These are phyloP conservation scores for Podotricha telesiphe DNA, from an alignment of 2,888 invertebrate species.

Conservation along the genomic window DNA sequence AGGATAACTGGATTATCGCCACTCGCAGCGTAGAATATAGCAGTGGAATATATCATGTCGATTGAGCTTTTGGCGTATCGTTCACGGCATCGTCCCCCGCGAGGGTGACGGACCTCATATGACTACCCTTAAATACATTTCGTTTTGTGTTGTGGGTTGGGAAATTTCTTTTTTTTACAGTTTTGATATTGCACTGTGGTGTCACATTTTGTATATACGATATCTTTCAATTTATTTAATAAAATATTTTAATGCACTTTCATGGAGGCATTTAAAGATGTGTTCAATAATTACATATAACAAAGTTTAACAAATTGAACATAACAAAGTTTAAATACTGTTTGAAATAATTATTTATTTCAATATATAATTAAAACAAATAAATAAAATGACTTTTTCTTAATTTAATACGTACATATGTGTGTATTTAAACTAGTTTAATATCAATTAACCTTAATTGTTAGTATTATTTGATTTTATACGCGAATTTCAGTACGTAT, in stretches of 20 bases:
- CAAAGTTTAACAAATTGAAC: too few relatives aligned
- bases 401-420: too few relatives aligned
- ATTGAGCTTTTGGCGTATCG: conserved; percentile 81
- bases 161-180: conserved; percentile 8
- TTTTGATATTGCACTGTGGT: neutral
- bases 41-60: conserved; percentile 76
- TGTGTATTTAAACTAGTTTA: too few relatives aligned
- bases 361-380: too few relatives aligned
- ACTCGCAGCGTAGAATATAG: conserved; percentile 58
- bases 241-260: too few relatives aligned
- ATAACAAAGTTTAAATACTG: too few relatives aligned
- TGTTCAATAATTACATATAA: too few relatives aligned
- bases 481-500: neutral
- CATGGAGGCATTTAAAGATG: too few relatives aligned
- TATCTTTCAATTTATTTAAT: neutral
- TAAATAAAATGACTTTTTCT: too few relatives aligned
- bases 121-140: conserved; percentile 48
- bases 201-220: neutral
- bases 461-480: too few relatives aligned
- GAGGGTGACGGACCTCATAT: conserved; percentile 49
- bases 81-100: conserved; percentile 56
- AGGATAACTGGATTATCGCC: conserved; percentile 75
- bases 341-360: too few relatives aligned
- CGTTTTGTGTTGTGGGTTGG: conserved; percentile 30
- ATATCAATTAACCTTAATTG: too few relatives aligned